Evolutionary conservation across 2,113 vertebrate species (phyloP).

Genomic region (Rallus limicola): DNA sequence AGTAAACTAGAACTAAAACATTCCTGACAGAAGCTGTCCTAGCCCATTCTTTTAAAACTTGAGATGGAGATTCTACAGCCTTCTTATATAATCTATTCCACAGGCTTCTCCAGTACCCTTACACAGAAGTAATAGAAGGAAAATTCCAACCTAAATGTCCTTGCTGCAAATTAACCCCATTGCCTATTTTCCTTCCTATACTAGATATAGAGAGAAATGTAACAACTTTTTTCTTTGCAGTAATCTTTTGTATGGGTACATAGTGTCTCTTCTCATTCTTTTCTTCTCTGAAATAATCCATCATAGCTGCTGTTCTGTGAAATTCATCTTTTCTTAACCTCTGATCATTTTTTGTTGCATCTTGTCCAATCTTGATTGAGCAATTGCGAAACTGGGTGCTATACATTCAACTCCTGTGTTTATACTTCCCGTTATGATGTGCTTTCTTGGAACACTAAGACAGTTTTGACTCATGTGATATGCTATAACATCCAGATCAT

Average conservation of each 20-base stretch:
- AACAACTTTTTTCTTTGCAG: neutral
- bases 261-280: neutral
- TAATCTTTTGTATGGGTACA: neutral
- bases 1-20: neutral
- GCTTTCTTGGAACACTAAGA: neutral
- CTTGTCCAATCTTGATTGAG: neutral
- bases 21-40: neutral
- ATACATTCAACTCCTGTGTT: neutral
- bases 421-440: neutral
- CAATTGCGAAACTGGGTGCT: neutral
- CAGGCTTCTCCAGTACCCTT: neutral
- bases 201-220: neutral
- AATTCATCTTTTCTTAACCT: neutral
- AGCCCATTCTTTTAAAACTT: neutral
- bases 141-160: neutral
- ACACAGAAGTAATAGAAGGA: accelerated
- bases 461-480: neutral
- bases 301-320: neutral
- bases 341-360: neutral
- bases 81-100: neutral
- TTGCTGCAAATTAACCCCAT: neutral
- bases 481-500: neutral
- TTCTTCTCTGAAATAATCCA: neutral
- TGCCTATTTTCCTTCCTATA: neutral
- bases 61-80: neutral